phyloP scores from a whole-genome alignment of 2,888 invertebrate species.

The Litoditis marina region DNA sequence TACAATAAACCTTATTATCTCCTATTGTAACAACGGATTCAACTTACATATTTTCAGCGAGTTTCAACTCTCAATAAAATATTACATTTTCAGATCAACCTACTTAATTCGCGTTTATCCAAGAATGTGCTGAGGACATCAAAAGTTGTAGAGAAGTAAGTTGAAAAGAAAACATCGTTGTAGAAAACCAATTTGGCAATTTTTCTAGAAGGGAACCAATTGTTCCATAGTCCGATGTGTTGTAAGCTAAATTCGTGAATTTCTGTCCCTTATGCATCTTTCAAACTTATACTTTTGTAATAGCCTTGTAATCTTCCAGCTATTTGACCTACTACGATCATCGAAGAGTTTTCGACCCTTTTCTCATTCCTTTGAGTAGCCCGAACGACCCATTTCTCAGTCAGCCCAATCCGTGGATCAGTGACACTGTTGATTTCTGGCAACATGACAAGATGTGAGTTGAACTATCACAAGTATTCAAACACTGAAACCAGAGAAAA shows the following conservation, averaged over 20 bases:
- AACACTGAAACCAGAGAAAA: background rate
- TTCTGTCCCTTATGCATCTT: no score
- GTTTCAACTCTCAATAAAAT: background rate
- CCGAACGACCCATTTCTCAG: slow-evolving; percentile 54
- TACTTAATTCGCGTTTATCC: slow-evolving; percentile 69
- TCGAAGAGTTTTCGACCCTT: slow-evolving; percentile 91
- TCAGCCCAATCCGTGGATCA: slow-evolving; percentile 88
- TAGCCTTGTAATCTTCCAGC: slow-evolving; percentile 33
- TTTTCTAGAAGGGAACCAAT: background rate
- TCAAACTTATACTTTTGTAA: no score
- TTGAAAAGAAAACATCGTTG: no score
- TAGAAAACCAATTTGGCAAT: no score
- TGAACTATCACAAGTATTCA: no score
- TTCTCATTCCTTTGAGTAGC: slow-evolving; percentile 85
- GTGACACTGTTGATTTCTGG: slow-evolving; percentile 93
- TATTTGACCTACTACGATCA: slow-evolving; percentile 71
- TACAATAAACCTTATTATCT: no score
- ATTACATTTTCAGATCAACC: slow-evolving; percentile 71
- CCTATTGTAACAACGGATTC: no score
- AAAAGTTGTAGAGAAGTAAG: slow-evolving; percentile 89
- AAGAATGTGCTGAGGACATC: slow-evolving; percentile 84
- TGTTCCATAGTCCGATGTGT: no score
- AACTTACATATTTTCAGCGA: no score
- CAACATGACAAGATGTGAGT: slow-evolving; percentile 79
- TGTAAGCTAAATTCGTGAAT: no score